These are phyloP conservation scores for Drosophila littoralis DNA, from an alignment of 1,140 invertebrate species.

Conservation along the genomic window DNA sequence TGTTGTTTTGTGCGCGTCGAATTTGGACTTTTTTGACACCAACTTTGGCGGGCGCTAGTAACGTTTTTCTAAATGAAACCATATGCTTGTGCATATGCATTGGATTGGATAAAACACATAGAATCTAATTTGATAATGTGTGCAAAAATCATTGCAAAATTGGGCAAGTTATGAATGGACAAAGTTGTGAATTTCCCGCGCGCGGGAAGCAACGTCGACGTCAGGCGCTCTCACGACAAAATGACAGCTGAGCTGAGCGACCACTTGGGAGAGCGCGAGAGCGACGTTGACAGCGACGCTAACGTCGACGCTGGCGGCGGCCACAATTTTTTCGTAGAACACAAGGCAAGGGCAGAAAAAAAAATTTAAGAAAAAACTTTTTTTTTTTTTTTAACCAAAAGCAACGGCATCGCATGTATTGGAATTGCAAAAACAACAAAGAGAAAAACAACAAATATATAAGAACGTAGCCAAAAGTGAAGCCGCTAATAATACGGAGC, in stretches of 20 bases:
- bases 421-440: constrained; percentile 28
- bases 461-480: constrained; percentile 15
- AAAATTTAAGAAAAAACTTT: background rate
- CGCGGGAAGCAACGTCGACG: constrained; percentile 71
- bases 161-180: constrained; percentile 48
- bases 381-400: constrained; percentile 15
- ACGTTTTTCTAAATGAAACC: constrained; percentile 57
- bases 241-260: constrained; percentile 64
- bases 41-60: constrained; percentile 39
- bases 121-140: constrained; percentile 64
- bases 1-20: constrained; percentile 61
- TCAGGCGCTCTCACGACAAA: constrained; percentile 46
- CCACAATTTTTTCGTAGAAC: constrained; percentile 43
- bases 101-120: constrained; percentile 53
- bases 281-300: constrained; percentile 43
- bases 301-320: constrained; percentile 45
- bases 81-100: background rate
- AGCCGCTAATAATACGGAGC: constrained; percentile 6
- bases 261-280: constrained; percentile 44
- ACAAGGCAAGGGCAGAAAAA: constrained; percentile 30
- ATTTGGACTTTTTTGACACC: constrained; percentile 60
- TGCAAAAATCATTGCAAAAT: constrained; percentile 54
- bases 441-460: constrained; percentile 2
- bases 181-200: constrained; percentile 77
- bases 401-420: constrained; percentile 36